Conservation (phyloP, 2,888 invertebrate species). For the Amiota communis region DNA sequence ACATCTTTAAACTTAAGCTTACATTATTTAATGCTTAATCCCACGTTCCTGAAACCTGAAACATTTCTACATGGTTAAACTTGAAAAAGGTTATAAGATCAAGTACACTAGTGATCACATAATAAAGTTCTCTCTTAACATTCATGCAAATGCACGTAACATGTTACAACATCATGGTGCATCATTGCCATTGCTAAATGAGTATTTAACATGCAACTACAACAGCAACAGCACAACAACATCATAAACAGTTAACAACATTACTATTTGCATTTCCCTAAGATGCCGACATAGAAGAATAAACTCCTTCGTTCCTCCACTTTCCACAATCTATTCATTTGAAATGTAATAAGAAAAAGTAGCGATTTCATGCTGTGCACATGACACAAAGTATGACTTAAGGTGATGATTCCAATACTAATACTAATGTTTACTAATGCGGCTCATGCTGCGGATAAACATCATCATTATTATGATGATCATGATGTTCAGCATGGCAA, state of each 20-base stretch:
- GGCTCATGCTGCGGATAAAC: background rate
- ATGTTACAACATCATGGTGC: background rate
- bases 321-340: background rate
- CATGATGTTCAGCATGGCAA: background rate
- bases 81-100: background rate
- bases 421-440: constrained; percentile 17
- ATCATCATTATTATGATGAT: background rate
- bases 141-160: constrained; percentile 2
- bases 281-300: background rate
- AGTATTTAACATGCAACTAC: constrained; percentile 25
- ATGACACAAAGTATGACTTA: constrained; percentile 19
- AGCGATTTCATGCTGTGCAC: constrained; percentile 18
- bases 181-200: constrained; percentile 17
- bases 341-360: background rate
- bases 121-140: constrained; percentile 7
- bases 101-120: background rate
- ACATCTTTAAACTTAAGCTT: background rate
- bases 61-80: background rate
- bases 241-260: constrained; percentile 21
- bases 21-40: background rate
- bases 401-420: constrained; percentile 23
- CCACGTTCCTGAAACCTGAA: background rate
- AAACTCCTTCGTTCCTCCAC: background rate
- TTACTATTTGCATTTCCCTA: constrained; percentile 17
- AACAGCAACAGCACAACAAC: constrained; percentile 2